Evolutionary conservation across 2,113 vertebrate genomes (phyloP).

Genomic region (Ovis aries): ARS-UI_Ramb_v3.0 NC_056055.1:165140001-165140500

Average conservation of each 20-base stretch:
- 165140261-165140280: not conserved
- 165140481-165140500: not conserved
- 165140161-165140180: not conserved
- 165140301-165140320: not conserved
- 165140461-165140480: not conserved
- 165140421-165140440: not conserved
- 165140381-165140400: not conserved
- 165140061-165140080: not conserved
- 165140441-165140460: not conserved
- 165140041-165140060: not conserved
- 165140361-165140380: not conserved
- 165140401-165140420: not conserved
- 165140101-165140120: not conserved
- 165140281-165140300: not conserved
- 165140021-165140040: not conserved
- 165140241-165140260: not conserved
- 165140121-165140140: not conserved
- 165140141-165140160: not conserved
- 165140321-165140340: not conserved
- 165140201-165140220: not conserved
- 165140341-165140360: not conserved
- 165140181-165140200: not conserved
- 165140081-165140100: not conserved
- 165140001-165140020: not conserved
- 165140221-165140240: not conserved